Percentiles rank a stretch among this genome's conserved stretches.
These are phyloP conservation scores for Dendronephthya gigantea DNA, from an alignment of 64 coral and sea anemone genomes.

Conservation along the genomic window DNA sequence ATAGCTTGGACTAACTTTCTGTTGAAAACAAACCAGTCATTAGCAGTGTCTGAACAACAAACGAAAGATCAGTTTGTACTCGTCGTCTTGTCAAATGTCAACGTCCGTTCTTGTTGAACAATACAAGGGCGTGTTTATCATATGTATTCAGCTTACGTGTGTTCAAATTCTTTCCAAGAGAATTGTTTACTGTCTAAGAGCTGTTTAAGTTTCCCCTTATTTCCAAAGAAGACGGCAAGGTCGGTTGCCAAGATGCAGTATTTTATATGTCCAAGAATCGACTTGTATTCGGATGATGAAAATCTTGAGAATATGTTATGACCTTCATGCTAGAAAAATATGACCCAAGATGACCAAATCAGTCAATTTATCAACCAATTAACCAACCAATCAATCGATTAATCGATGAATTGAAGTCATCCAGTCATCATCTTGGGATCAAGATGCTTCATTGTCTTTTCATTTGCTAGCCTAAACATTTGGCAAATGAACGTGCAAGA, in stretches of 20 bases:
- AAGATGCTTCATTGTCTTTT: too few relatives aligned
- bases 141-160: conserved; percentile 41
- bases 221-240: conserved; percentile 91
- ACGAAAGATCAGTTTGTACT: too few relatives aligned
- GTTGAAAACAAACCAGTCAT: not conserved
- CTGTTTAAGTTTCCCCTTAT: conserved; percentile 79
- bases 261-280: conserved; percentile 89
- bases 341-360: not conserved
- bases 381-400: too few relatives aligned
- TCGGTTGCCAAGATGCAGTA: conserved; percentile 96
- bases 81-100: too few relatives aligned
- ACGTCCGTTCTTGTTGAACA: too few relatives aligned
- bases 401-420: too few relatives aligned
- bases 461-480: too few relatives aligned
- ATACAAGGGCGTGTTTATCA: too few relatives aligned
- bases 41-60: not conserved
- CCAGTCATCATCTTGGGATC: too few relatives aligned
- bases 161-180: conserved; percentile 80
- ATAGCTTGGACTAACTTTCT: conserved; percentile 82
- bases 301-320: conserved; percentile 97
- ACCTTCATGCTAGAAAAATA: conserved; percentile 67
- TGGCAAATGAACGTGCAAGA: too few relatives aligned
- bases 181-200: conserved; percentile 57
- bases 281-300: conserved; percentile 81
- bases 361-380: too few relatives aligned